Conservation (phyloP, 2,888 invertebrate species). For the Caenorhabditis uteleia region DNA sequence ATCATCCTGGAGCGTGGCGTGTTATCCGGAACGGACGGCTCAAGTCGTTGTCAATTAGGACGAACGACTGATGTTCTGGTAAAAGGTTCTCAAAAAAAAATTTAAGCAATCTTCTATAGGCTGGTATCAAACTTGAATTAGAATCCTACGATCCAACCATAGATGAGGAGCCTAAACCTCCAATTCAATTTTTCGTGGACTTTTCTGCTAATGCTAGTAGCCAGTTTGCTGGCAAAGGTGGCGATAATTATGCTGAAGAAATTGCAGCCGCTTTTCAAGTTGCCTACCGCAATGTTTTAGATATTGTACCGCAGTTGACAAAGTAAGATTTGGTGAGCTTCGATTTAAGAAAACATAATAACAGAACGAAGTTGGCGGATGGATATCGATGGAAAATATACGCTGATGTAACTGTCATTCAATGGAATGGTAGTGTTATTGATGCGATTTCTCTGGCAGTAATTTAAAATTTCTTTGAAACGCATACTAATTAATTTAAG, state of each 20-base stretch:
- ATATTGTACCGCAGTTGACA: conserved; percentile 75
- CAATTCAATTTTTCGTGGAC: conserved; percentile 93
- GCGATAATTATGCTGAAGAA: conserved; percentile 85
- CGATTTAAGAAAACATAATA: conserved; percentile 4
- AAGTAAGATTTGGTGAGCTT: conserved; percentile 33
- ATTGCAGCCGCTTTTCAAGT: conserved; percentile 82
- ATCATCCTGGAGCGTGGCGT: conserved; percentile 72
- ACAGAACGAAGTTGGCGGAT: conserved; percentile 48
- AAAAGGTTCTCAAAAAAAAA: neutral
- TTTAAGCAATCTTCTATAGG: conserved; percentile 74
- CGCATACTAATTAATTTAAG: conserved; percentile 20
- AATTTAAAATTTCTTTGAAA: conserved; percentile 3
- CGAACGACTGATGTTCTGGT: conserved; percentile 86
- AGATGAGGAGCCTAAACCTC: conserved; percentile 79
- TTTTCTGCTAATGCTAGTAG: conserved; percentile 97
- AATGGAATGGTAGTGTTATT: conserved; percentile 93
- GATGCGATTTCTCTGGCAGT: conserved; percentile 88
- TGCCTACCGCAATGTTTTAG: conserved; percentile 76
- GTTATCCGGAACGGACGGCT: conserved; percentile 72
- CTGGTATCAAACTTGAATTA: conserved; percentile 72
- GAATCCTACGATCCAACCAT: conserved; percentile 41
- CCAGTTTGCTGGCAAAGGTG: conserved; percentile 93
- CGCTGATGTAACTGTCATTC: conserved; percentile 76
- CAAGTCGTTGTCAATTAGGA: conserved; percentile 71
- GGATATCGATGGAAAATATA: conserved; percentile 58